phyloP scores from a whole-genome alignment of 2,113 vertebrate species.

The Synodontis membranacea region DNA sequence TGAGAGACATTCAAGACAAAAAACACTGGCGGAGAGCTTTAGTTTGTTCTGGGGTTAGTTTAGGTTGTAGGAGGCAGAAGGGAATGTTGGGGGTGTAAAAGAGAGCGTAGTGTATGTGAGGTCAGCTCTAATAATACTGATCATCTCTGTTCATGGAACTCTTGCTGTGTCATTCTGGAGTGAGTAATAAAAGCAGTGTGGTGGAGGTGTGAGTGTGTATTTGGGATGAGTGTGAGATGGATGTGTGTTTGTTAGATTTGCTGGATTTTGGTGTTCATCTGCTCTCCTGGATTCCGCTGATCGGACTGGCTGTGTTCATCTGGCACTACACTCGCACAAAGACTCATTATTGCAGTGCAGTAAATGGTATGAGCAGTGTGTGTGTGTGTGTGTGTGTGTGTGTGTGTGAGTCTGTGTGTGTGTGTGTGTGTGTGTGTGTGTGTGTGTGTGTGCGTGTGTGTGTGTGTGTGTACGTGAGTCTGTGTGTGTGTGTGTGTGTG shows the following conservation, averaged over 20 bases:
- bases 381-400: conserved; percentile 20
- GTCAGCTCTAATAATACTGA: conserved; percentile 53
- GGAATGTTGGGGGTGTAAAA: neutral
- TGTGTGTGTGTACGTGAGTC: conserved; percentile 20
- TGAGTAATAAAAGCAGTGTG: too few species aligned
- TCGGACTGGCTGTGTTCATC: conserved; percentile 38
- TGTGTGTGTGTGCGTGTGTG: neutral
- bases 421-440: conserved; percentile 1
- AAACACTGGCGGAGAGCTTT: neutral
- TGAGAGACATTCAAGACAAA: neutral
- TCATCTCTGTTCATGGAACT: conserved; percentile 40
- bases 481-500: conserved; percentile 9
- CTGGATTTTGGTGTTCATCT: conserved; percentile 28
- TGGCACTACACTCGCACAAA: conserved; percentile 38
- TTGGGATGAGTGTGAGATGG: conserved; percentile 29
- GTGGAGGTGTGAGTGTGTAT: conserved; percentile 9
- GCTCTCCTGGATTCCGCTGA: conserved; percentile 40
- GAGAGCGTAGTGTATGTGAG: conserved; percentile 34
- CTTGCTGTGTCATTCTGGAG: neutral
- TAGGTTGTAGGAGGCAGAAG: neutral
- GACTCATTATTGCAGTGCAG: conserved; percentile 21
- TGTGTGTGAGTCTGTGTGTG: neutral
- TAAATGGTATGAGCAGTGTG: conserved; percentile 34
- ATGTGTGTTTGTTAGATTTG: conserved; percentile 35
- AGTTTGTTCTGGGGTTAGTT: neutral